A percentile compares a stretch with the other conserved stretches of the same genome.
Conservation (phyloP, 2,888 invertebrate species). For the Exocentrus adspersus region DNA sequence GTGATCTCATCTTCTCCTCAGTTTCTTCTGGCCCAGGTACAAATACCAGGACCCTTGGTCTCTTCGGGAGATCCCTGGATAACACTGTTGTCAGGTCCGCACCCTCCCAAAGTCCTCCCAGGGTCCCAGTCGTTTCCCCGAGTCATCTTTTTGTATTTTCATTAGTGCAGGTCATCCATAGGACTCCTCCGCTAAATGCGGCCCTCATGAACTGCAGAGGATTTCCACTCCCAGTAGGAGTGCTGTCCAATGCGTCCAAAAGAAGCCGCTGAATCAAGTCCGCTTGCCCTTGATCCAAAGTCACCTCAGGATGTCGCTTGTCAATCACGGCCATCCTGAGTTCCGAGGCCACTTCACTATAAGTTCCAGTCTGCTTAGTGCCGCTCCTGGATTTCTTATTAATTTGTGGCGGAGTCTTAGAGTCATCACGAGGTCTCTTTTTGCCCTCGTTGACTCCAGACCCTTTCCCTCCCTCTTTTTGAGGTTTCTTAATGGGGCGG, state of each 20-base stretch:
- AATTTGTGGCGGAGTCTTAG: not conserved
- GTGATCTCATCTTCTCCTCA: not conserved
- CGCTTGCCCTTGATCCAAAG: slow-evolving; percentile 5
- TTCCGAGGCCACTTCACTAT: not conserved
- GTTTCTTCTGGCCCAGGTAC: not conserved
- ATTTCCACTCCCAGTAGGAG: slow-evolving; percentile 5
- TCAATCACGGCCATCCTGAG: slow-evolving; percentile 11
- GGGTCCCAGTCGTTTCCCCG: too few species aligned
- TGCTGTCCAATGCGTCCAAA: not conserved
- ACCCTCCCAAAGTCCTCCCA: too few species aligned
- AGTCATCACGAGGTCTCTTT: not conserved
- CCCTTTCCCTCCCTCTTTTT: not conserved
- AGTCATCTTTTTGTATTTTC: not conserved
- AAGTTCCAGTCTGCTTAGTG: not conserved
- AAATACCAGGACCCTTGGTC: not conserved
- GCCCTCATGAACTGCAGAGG: slow-evolving; percentile 15
- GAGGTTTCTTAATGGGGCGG: not conserved
- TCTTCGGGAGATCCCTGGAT: too few species aligned
- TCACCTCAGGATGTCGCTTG: slow-evolving; percentile 11
- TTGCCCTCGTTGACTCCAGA: not conserved
- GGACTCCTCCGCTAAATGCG: slow-evolving; percentile 13
- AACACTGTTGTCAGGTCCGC: too few species aligned
- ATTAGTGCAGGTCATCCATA: slow-evolving; percentile 20
- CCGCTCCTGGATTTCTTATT: not conserved
- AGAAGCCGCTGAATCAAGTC: slow-evolving; percentile 3